A percentile compares a stretch with the other conserved stretches of the same genome.
Evolutionary conservation across 2,113 vertebrate species (phyloP).

Genomic region (Xerus inauris): DNA sequence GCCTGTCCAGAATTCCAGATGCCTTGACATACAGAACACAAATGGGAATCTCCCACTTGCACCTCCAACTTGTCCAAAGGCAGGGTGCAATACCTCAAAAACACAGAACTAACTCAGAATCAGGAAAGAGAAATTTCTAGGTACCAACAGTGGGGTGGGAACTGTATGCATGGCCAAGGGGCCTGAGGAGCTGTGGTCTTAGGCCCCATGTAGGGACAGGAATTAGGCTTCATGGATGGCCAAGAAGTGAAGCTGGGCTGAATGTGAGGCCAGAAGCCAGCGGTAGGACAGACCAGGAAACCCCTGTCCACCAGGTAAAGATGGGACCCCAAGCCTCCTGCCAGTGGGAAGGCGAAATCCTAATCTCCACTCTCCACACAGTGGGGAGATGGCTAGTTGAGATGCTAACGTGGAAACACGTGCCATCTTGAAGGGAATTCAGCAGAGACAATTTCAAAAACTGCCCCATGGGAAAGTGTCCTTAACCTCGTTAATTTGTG

Average conservation of each 20-base stretch:
- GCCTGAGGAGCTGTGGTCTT: not conserved
- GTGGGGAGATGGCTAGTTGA: not conserved
- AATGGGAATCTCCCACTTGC: not conserved
- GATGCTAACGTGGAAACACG: not conserved
- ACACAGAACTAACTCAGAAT: not conserved
- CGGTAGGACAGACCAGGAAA: not conserved
- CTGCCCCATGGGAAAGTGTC: too few relatives aligned
- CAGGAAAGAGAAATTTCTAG: not conserved
- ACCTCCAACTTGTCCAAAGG: not conserved
- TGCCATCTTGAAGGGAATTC: not conserved
- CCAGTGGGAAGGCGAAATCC: not conserved
- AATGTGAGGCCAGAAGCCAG: not conserved
- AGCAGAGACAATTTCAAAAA: not conserved
- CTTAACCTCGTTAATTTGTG: not conserved
- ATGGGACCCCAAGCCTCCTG: not conserved
- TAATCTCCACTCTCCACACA: not conserved
- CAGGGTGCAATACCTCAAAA: not conserved
- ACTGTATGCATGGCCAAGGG: not conserved
- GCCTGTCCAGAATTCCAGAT: not conserved
- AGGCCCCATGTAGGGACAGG: not conserved
- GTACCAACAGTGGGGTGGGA: not conserved
- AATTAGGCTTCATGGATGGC: not conserved
- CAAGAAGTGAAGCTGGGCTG: not conserved
- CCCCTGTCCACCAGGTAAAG: not conserved
- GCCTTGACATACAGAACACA: not conserved